Base-by-base conservation (phyloP, 2,888 invertebrate genomes). In the Chrysopilus asiliformis region DNA sequence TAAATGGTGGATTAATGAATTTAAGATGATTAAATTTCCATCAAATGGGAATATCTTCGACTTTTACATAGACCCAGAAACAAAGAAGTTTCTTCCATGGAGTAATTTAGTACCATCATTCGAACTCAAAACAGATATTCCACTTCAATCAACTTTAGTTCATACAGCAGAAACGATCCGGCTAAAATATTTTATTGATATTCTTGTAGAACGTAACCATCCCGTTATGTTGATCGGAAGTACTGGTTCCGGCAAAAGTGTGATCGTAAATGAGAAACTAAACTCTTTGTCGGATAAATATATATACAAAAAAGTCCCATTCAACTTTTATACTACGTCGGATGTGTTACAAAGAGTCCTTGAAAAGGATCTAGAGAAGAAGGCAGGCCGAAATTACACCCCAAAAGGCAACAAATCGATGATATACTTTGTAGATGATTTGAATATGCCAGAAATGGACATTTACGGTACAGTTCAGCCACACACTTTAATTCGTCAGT, bases 371-470 rank as follows among this genome's bases (percentile, higher is more conserved):
- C 61, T 94, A 33, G 94, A 94, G 57, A 94, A 93, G 65, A 94
- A 94, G 57, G 90, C 93, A 0, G 94, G 93, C 1, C 74, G 87
- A 38, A 91, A 86, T 58, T 94, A 76, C 55, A 94, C 89, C 0
- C 94, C 94, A 1, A 86, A 89, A 0, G 93, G 91, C n/a, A 85
- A 74, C 54, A 90, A 91, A 60, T 76, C 74, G 14, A 79, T 94
- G 71, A 77, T 94, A 36, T 94, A 91, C 62, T 94, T 94, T 58
- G 76, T 94, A 39, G 94, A 94, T 53, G 94, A 94, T 52, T 76
- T 94, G 76, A 94, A 94, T 58, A 94, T 94, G 91, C 94, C 94
- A 1, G 90, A 90, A 66, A 91, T 93, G 3, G 94, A 94, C 59
- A 74, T 73, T 38, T 94, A 93, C 58, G 89, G 86, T 38, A 94